Conservation (phyloP, 2,113 vertebrate species). For the Sorex fumeus region DNA sequence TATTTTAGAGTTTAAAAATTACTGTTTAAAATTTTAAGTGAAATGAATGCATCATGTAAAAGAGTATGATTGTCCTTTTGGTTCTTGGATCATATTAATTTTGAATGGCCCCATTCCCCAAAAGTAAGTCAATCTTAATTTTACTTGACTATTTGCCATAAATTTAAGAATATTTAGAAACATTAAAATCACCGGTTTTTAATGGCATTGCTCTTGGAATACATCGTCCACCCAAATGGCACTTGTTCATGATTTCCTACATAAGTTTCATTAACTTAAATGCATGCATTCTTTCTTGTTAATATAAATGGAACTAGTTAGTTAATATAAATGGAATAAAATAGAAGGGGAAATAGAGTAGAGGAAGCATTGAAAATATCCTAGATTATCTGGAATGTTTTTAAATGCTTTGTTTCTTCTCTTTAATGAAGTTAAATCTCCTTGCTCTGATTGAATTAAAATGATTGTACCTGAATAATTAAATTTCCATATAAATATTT, state of each 20-base stretch:
- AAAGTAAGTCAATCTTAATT: not conserved
- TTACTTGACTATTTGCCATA: slow-evolving; percentile 55
- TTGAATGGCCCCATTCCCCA: slow-evolving; percentile 48
- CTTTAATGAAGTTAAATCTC: slow-evolving; percentile 61
- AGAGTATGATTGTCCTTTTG: not conserved
- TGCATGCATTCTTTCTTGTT: slow-evolving; percentile 68
- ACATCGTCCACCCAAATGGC: slow-evolving; percentile 2
- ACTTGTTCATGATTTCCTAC: slow-evolving; percentile 35
- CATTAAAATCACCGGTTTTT: slow-evolving; percentile 34
- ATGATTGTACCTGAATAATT: slow-evolving; percentile 15
- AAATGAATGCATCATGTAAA: slow-evolving; percentile 46
- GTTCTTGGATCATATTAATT: not conserved
- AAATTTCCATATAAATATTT: slow-evolving; percentile 47
- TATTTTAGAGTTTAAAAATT: slow-evolving; percentile 59
- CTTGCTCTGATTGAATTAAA: slow-evolving; percentile 65
- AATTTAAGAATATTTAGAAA: slow-evolving; percentile 59
- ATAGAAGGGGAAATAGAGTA: slow-evolving; percentile 45
- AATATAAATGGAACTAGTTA: slow-evolving; percentile 76
- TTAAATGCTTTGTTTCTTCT: slow-evolving; percentile 69
- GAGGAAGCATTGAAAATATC: slow-evolving; percentile 41
- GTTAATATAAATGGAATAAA: slow-evolving; percentile 35
- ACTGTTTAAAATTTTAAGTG: slow-evolving; percentile 48
- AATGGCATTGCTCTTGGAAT: slow-evolving; percentile 51
- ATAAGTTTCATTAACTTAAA: slow-evolving; percentile 72
- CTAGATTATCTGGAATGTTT: slow-evolving; percentile 1